phyloP scores from a whole-genome alignment of 2,888 invertebrate species.

The Pseudococcus viburni region DNA sequence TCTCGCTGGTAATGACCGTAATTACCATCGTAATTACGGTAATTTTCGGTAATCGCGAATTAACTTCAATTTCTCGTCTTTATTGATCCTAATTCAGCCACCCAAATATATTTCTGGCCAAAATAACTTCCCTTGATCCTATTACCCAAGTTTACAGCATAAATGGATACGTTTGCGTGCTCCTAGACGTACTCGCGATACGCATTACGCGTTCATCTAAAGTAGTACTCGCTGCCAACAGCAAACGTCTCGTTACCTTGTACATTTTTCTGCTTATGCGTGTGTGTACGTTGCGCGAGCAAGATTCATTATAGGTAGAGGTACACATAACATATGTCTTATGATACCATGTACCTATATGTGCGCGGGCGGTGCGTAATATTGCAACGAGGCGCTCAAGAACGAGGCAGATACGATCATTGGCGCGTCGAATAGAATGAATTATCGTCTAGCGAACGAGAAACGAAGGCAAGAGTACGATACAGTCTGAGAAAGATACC shows the following conservation, averaged over 20 bases:
- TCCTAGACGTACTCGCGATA: neutral
- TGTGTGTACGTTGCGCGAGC: neutral
- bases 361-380: slow-evolving; percentile 21
- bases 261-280: neutral
- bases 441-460: slow-evolving; percentile 13
- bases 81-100: too few species aligned
- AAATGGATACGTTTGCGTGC: neutral
- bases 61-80: neutral
- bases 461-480: neutral
- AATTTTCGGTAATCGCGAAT: neutral
- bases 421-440: neutral
- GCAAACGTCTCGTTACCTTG: slow-evolving; percentile 1
- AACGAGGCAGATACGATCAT: neutral
- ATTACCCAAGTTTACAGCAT: neutral
- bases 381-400: slow-evolving; percentile 17
- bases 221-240: neutral
- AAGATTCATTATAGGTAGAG: neutral
- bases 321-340: neutral
- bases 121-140: neutral
- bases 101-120: neutral
- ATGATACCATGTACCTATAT: neutral
- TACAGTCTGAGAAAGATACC: neutral
- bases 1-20: slow-evolving; percentile 1
- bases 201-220: neutral
- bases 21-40: neutral